Evolutionary conservation across 2,888 invertebrate species (phyloP).

Genomic region (Schizotus pectinicornis): DNA sequence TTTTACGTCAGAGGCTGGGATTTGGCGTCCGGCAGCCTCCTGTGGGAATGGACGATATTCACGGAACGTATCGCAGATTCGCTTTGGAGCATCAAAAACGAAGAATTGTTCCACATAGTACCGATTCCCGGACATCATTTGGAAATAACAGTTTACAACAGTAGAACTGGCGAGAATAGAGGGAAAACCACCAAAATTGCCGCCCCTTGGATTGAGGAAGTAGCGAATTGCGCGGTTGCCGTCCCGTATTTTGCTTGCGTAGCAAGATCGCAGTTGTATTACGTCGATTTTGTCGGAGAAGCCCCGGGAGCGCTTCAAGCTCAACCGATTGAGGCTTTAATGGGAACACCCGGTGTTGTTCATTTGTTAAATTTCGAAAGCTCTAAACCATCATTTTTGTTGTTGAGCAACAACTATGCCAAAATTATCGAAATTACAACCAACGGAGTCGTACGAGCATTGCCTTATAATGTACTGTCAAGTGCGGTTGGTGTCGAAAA

Average conservation of each 20-base stretch:
- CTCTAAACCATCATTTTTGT: conserved; percentile 24
- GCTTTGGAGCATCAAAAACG: conserved; percentile 63
- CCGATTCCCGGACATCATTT: conserved; percentile 68
- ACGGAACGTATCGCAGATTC: conserved; percentile 57
- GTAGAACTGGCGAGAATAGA: conserved; percentile 65
- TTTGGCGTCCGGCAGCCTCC: conserved; percentile 70
- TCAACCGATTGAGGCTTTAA: conserved; percentile 34
- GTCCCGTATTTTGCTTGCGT: conserved; percentile 71
- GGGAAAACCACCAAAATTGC: conserved; percentile 65
- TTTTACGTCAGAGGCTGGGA: conserved; percentile 83
- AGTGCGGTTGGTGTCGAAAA: conserved; percentile 50
- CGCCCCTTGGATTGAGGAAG: conserved; percentile 65
- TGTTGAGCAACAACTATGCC: conserved; percentile 5
- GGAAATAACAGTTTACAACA: conserved; percentile 69
- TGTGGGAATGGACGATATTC: conserved; percentile 78
- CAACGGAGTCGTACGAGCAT: conserved; percentile 52
- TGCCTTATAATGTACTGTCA: conserved; percentile 58
- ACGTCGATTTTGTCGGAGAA: conserved; percentile 63
- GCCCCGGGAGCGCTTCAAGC: conserved; percentile 29
- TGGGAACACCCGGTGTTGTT: conserved; percentile 23
- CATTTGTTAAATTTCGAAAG: conserved; percentile 19
- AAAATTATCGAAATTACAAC: conserved; percentile 37
- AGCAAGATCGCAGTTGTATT: conserved; percentile 65
- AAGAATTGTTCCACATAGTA: conserved; percentile 67
- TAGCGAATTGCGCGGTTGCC: conserved; percentile 64